A percentile compares a stretch with the other conserved stretches of the same genome.
These are phyloP conservation scores for Disparrhopalites patrizii DNA, from an alignment of 2,888 invertebrate species.

Conservation along the genomic window DNA sequence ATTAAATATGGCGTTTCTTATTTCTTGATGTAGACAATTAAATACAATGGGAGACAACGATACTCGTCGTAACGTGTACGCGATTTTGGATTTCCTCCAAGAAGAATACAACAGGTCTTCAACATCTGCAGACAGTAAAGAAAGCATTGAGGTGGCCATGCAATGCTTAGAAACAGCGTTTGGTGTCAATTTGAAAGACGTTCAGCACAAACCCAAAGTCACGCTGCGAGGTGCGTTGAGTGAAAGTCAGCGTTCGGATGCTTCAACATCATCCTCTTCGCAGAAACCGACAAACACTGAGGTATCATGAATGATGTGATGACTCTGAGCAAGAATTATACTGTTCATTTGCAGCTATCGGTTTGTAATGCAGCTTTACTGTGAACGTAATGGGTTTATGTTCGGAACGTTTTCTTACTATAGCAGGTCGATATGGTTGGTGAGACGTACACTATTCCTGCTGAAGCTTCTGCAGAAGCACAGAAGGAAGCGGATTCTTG, in stretches of 20 bases:
- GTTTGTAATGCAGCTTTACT: too few species aligned
- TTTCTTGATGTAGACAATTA: background rate
- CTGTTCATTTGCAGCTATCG: background rate
- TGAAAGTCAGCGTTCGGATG: conserved; percentile 6
- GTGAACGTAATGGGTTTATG: too few species aligned
- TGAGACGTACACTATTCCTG: conserved; percentile 48
- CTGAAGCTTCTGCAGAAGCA: conserved; percentile 50
- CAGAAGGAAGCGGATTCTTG: conserved; percentile 72
- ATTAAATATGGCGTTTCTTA: background rate
- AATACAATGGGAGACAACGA: conserved; percentile 22
- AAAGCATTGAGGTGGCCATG: conserved; percentile 86
- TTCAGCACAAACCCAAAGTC: conserved; percentile 45
- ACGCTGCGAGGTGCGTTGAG: conserved; percentile 25
- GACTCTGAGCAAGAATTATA: background rate
- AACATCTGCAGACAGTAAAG: conserved; percentile 56
- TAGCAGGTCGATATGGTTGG: too few species aligned
- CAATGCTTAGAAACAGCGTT: conserved; percentile 93
- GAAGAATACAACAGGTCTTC: conserved; percentile 52
- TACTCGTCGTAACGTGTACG: conserved; percentile 33
- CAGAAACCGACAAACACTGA: background rate
- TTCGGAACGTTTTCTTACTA: too few species aligned
- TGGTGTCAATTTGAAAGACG: conserved; percentile 59
- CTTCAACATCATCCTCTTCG: conserved; percentile 9
- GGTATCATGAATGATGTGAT: background rate
- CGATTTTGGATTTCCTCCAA: conserved; percentile 54